These are phyloP conservation scores for Acrocephalus kingi DNA, from an alignment of 2,113 vertebrate genomes.

Conservation along the genomic window DNA sequence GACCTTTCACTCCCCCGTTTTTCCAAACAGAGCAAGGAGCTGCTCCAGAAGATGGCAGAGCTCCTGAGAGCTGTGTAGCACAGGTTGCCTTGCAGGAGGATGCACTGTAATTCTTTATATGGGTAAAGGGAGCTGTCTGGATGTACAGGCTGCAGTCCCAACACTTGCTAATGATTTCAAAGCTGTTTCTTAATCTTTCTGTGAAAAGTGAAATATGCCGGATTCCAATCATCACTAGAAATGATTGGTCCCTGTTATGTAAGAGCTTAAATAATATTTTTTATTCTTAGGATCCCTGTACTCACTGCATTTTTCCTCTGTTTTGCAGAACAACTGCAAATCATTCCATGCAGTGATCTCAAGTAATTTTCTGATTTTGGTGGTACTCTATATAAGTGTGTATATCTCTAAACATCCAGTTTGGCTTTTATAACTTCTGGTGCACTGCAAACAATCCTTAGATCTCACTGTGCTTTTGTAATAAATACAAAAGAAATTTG, in stretches of 20 bases:
- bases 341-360: not conserved
- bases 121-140: not conserved
- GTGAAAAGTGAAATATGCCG: not conserved
- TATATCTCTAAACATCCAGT: not conserved
- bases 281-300: not conserved
- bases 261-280: not conserved
- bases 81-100: not conserved
- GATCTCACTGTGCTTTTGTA: not conserved
- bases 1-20: not conserved
- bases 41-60: not conserved
- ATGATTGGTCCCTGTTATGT: not conserved
- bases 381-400: not conserved
- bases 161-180: not conserved
- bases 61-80: not conserved
- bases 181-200: not conserved
- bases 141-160: not conserved
- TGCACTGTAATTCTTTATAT: not conserved
- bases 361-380: not conserved
- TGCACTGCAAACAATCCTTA: not conserved
- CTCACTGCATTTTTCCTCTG: not conserved
- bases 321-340: not conserved
- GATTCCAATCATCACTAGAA: not conserved
- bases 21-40: not conserved
- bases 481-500: not conserved
- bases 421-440: not conserved